A percentile compares a stretch with the other conserved stretches of the same genome.
These are phyloP conservation scores for Pterocles gutturalis DNA, from an alignment of 2,113 vertebrate species.

Conservation along the genomic window DNA sequence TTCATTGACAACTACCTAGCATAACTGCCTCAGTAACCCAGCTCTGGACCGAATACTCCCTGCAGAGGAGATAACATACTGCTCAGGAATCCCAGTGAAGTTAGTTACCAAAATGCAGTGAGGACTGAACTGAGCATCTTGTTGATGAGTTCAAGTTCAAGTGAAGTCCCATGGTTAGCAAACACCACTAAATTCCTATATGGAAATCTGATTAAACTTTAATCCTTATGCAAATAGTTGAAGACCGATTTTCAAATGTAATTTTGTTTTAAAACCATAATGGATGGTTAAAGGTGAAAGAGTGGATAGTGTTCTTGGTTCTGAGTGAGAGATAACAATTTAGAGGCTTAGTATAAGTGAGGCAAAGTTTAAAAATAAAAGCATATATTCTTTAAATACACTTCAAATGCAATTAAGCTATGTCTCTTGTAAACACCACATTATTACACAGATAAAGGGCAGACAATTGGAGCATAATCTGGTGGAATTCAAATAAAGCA, in stretches of 20 bases:
- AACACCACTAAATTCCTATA: background rate
- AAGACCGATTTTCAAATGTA: background rate
- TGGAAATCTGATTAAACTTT: conserved; percentile 17
- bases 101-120: rapidly evolving
- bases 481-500: conserved; percentile 49
- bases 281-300: background rate
- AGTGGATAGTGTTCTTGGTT: background rate
- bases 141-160: background rate
- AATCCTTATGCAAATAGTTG: conserved; percentile 19
- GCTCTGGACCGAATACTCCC: background rate
- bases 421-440: conserved; percentile 19
- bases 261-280: background rate
- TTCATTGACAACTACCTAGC: background rate
- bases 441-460: conserved; percentile 31
- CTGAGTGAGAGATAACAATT: background rate
- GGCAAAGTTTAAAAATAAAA: conserved; percentile 17
- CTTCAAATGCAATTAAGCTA: conserved; percentile 40
- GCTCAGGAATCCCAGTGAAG: background rate
- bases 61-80: background rate
- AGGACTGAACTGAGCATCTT: background rate
- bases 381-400: conserved; percentile 1
- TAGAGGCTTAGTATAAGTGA: background rate
- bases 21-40: background rate
- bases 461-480: conserved; percentile 41
- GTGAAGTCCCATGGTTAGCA: background rate